A percentile compares a stretch with the other conserved stretches of the same genome.
phyloP scores from a whole-genome alignment of 1,140 invertebrate species.

The Calephelis nemesis region DNA sequence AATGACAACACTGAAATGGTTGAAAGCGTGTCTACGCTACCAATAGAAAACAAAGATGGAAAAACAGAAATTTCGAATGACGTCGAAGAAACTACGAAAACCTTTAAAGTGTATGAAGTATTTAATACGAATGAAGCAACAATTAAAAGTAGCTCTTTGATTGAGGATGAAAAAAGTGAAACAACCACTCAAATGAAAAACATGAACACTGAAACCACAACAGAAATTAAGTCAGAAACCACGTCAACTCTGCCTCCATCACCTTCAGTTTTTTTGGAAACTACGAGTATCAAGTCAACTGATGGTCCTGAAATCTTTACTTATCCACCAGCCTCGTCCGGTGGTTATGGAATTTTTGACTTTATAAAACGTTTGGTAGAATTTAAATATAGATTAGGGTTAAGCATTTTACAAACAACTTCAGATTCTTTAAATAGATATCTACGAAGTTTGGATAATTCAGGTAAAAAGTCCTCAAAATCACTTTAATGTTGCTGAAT shows the following conservation, averaged over 20 bases:
- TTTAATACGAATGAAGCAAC: slow-evolving; percentile 41
- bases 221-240: slow-evolving; percentile 55
- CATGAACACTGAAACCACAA: slow-evolving; percentile 63
- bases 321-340: slow-evolving; percentile 52
- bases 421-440: slow-evolving; percentile 71
- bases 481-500: slow-evolving; percentile 17
- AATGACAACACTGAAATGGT: slow-evolving; percentile 46
- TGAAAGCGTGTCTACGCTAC: slow-evolving; percentile 66
- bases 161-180: slow-evolving; percentile 38
- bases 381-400: slow-evolving; percentile 72
- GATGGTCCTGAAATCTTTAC: slow-evolving; percentile 58
- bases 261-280: slow-evolving; percentile 38
- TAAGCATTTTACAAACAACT: slow-evolving; percentile 71
- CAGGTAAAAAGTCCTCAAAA: slow-evolving; percentile 43
- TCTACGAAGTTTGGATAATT: slow-evolving; percentile 60
- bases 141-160: slow-evolving; percentile 36
- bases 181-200: slow-evolving; percentile 46
- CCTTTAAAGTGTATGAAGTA: slow-evolving; percentile 65
- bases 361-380: slow-evolving; percentile 72
- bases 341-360: slow-evolving; percentile 54
- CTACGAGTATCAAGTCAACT: slow-evolving; percentile 40
- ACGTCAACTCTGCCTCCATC: slow-evolving; percentile 53
- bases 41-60: slow-evolving; percentile 46
- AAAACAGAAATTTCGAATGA: slow-evolving; percentile 49
- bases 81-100: slow-evolving; percentile 57